phyloP scores from a whole-genome alignment of 2,797 vertebrate species.

The Crocidura indochinensis region DNA sequence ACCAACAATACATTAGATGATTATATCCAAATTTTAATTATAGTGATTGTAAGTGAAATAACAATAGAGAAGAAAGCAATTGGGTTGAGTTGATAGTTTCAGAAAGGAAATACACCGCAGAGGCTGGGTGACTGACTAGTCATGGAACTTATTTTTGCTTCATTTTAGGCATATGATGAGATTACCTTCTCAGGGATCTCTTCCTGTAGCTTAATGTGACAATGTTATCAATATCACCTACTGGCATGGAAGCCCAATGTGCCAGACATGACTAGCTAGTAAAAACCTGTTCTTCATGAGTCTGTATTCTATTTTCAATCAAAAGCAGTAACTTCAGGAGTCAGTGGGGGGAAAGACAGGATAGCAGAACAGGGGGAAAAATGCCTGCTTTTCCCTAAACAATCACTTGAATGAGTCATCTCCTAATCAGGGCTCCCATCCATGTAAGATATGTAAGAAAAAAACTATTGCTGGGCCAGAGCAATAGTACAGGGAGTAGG shows the following conservation, averaged over 20 bases:
- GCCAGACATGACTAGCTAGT: neutral
- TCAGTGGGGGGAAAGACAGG: neutral
- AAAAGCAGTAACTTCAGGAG: neutral
- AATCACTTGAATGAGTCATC: neutral
- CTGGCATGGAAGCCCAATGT: neutral
- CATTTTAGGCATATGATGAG: neutral
- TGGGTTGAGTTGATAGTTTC: neutral
- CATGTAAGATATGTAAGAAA: neutral
- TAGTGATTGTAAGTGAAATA: neutral
- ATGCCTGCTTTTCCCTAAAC: neutral
- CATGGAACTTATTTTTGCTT: neutral
- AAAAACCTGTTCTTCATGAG: neutral
- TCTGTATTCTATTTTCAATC: neutral
- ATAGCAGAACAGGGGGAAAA: neutral
- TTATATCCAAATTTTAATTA: neutral
- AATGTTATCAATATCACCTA: neutral
- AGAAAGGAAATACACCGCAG: neutral
- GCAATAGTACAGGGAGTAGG: no score
- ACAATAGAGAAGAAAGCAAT: constrained; percentile 26
- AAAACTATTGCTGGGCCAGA: neutral
- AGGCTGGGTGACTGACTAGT: neutral
- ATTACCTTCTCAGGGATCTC: neutral
- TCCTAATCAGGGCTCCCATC: neutral
- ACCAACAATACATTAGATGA: neutral
- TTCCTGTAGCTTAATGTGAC: neutral